Conservation (phyloP, 2,888 invertebrate genomes). For the Antheraea assamensis region DNA sequence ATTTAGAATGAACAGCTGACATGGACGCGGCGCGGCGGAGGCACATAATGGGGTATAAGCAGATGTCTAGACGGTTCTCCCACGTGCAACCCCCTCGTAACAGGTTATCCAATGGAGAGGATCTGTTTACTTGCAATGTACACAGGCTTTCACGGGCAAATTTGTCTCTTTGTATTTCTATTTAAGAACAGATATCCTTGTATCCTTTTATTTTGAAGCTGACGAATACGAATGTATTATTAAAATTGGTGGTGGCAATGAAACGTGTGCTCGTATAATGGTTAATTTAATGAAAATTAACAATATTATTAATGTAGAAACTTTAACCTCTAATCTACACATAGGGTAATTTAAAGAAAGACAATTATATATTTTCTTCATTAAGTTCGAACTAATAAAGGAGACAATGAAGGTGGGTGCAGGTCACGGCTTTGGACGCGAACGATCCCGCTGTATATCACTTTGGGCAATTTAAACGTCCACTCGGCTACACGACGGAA, state of each 20-base stretch:
- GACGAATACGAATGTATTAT: too few species aligned
- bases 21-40: background rate
- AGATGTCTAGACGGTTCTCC: constrained; percentile 7
- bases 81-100: background rate
- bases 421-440: constrained; percentile 22
- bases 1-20: background rate
- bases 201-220: too few species aligned
- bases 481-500: constrained; percentile 46
- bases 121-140: background rate
- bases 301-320: background rate
- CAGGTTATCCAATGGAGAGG: background rate
- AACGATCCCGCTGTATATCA: constrained; percentile 25
- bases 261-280: background rate
- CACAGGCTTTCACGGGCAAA: background rate
- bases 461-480: constrained; percentile 55
- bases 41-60: constrained; percentile 2
- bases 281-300: background rate
- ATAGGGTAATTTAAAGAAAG: background rate
- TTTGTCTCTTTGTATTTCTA: background rate
- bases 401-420: constrained; percentile 30
- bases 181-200: too few species aligned
- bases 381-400: constrained; percentile 23
- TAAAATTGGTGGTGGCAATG: background rate
- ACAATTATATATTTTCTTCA: constrained; percentile 3
- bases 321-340: background rate